Base-by-base conservation (phyloP, 1,140 invertebrate genomes). In the Streblospio benedicti region DNA sequence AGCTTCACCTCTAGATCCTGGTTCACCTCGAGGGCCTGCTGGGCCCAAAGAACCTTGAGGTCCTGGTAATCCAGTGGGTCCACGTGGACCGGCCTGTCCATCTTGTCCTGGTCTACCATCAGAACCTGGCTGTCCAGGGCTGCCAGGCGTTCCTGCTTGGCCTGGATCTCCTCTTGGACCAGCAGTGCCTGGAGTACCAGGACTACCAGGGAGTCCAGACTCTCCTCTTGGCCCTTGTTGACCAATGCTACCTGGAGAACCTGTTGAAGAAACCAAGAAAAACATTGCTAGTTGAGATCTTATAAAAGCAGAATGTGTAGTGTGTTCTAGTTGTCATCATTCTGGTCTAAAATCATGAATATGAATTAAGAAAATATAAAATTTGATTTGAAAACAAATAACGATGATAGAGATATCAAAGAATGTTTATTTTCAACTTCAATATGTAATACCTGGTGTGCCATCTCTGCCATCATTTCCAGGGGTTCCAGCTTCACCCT, bases 11-110 rank as follows among this genome's bases (percentile, higher is more conserved):
- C 18, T 23, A n/a, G 53, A 16, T 32, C 56, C 56, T 27, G 28
- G 45, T 28, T 20, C 23, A 4, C 56, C 56, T n/a, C 16, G 4
- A 3, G 44, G 6, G 53, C 60, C 60, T 49, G 23, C 3, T 32
- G 27, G 3, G 5, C 60, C 60, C 2, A 41, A 16, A 2, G 33
- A 28, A 18, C 88, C 89, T 32, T 82, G 76, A 3, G 83, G 81
- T 31, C 89, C 89, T 27, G 87, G 84, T 69, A 89, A 86, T 41
- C 89, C 89, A 73, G 87, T 78, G 4, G 87, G 83, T 6, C 89
- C 89, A 20, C 86, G 81, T 43, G 86, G 68, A 14, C 89, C 90
- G 1, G 84, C 82, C 44, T 85, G 74, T 14, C 89, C 90, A 1
- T 84, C 82, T 44, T 85, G 74, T 14, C 88, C 88, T 65, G 87